A percentile compares a stretch with the other conserved stretches of the same genome.
These are phyloP conservation scores for Rattus rattus DNA, from an alignment of 2,113 vertebrate species.

Conservation along the genomic window DNA sequence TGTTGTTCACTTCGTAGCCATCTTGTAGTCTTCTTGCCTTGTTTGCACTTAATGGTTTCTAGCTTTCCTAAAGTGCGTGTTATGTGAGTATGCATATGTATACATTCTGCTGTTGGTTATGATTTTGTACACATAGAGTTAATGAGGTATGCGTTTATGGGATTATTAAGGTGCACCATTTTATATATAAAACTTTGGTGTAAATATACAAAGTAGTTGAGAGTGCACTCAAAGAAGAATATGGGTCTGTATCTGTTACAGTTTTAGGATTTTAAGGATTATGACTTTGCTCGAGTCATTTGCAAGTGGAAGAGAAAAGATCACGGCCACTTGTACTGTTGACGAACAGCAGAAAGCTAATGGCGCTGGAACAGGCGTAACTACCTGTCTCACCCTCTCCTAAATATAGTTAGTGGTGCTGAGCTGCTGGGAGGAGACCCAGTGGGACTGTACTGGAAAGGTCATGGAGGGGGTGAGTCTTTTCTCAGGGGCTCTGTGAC, in stretches of 20 bases:
- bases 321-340: constrained; percentile 2
- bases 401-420: constrained; percentile 36
- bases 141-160: background rate
- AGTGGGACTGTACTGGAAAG: constrained; percentile 71
- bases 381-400: background rate
- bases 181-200: background rate
- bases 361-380: constrained; percentile 7
- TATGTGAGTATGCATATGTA: background rate
- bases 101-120: background rate
- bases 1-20: background rate
- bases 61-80: background rate
- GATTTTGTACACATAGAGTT: background rate
- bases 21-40: background rate
- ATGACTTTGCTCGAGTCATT: constrained; percentile 19
- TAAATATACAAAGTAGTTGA: background rate
- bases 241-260: background rate
- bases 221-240: constrained; percentile 10
- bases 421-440: constrained; percentile 50
- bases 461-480: constrained; percentile 70
- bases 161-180: constrained; percentile 12
- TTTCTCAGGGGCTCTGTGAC: constrained; percentile 67
- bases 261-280: constrained; percentile 21
- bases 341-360: constrained; percentile 39
- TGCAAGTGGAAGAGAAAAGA: constrained; percentile 25
- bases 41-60: background rate